These are phyloP conservation scores for Porites australiensis DNA, from an alignment of 64 coral and sea anemone species.

Conservation along the genomic window DNA sequence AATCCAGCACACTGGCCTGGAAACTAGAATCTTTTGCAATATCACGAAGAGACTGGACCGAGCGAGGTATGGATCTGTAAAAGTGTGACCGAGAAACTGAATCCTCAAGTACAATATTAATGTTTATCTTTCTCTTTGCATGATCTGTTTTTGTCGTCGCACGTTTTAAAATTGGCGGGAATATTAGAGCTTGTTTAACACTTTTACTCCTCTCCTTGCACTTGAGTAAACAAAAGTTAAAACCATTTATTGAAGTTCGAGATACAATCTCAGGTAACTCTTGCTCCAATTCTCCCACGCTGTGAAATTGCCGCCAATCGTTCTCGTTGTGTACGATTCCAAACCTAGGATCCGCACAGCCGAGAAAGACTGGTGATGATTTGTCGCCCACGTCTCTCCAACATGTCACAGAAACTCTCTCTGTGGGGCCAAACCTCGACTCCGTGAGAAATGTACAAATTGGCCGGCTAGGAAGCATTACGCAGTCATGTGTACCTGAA, in stretches of 20 bases:
- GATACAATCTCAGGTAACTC: constrained; percentile 63
- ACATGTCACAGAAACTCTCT: constrained; percentile 60
- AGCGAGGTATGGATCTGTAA: constrained; percentile 80
- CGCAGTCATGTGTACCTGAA: constrained; percentile 54
- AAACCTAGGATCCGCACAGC: constrained; percentile 70
- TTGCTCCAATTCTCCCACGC: constrained; percentile 48
- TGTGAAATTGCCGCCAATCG: constrained; percentile 57
- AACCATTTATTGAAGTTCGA: constrained; percentile 61
- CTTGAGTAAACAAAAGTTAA: constrained; percentile 82
- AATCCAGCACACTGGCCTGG: constrained; percentile 77
- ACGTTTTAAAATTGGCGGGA: constrained; percentile 81
- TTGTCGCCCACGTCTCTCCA: constrained; percentile 57
- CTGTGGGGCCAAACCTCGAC: constrained; percentile 46
- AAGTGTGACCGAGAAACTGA: constrained; percentile 86
- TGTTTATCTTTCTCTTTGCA: constrained; percentile 56
- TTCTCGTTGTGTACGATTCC: constrained; percentile 59
- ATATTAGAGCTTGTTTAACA: constrained; percentile 74
- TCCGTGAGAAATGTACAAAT: constrained; percentile 79
- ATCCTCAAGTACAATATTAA: constrained; percentile 90
- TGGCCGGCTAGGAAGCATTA: not conserved
- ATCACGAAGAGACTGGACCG: constrained; percentile 57
- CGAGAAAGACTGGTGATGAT: constrained; percentile 50
- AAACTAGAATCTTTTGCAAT: constrained; percentile 64
- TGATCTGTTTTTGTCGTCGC: not conserved
- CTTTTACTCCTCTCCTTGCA: constrained; percentile 36